phyloP scores from a whole-genome alignment of 1,140 invertebrate genomes.

The Drosophila obscura region DNA sequence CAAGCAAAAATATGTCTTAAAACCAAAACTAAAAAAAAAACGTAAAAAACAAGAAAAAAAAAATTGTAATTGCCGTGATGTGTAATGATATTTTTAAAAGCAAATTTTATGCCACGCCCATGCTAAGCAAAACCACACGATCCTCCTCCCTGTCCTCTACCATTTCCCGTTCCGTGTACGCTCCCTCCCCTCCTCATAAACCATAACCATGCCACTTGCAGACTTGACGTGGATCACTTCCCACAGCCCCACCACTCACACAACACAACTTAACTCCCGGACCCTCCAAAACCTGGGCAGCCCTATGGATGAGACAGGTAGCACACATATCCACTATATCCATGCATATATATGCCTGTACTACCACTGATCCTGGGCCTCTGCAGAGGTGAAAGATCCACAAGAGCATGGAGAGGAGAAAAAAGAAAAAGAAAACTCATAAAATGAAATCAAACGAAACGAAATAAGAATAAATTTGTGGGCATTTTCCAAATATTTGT shows the following conservation, averaged over 20 bases:
- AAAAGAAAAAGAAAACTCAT: conserved; percentile 19
- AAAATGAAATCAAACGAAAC: conserved; percentile 43
- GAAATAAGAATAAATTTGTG: conserved; percentile 74
- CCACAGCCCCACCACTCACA: not conserved
- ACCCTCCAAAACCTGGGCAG: too few relatives aligned
- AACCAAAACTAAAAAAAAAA: conserved; percentile 51
- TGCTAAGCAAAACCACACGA: conserved; percentile 17
- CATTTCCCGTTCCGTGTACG: conserved; percentile 4
- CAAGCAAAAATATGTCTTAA: conserved; percentile 57
- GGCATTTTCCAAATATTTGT: conserved; percentile 82
- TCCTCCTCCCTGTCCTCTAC: not conserved
- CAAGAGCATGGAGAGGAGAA: conserved; percentile 2
- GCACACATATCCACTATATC: too few relatives aligned
- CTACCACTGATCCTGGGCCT: conserved; percentile 9
- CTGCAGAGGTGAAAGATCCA: conserved; percentile 10
- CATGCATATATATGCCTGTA: too few relatives aligned
- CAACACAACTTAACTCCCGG: too few relatives aligned
- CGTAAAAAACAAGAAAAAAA: conserved; percentile 45
- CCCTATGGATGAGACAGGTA: too few relatives aligned
- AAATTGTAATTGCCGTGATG: conserved; percentile 82
- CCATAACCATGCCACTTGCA: too few relatives aligned
- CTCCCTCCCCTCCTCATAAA: too few relatives aligned
- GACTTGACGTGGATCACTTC: not conserved
- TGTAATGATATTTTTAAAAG: conserved; percentile 83
- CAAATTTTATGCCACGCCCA: conserved; percentile 77